Evolutionary conservation across 23 tunicate genomes (phyloP).

Genomic region (Halocynthia aurantium): DNA sequence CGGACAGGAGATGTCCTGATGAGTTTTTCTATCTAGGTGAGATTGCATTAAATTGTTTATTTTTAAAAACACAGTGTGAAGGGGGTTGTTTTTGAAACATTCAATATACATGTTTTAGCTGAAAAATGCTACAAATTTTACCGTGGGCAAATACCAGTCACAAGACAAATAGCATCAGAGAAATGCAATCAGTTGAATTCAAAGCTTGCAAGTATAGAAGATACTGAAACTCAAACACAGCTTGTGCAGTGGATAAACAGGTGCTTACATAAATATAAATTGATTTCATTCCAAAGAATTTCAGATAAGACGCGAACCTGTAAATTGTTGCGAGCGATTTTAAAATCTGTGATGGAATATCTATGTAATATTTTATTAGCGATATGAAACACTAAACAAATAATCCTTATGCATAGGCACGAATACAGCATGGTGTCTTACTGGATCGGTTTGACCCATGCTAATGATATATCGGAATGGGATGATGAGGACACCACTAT

Average conservation of each 20-base stretch:
- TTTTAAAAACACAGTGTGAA: not conserved
- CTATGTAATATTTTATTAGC: no score
- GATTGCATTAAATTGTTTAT: not conserved
- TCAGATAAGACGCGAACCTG: not conserved
- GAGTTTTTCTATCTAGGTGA: not conserved
- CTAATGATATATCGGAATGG: not conserved
- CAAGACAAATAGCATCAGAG: not conserved
- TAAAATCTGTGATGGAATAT: not conserved
- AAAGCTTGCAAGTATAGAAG: not conserved
- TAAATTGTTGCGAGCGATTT: not conserved
- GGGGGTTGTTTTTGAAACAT: not conserved
- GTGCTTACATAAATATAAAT: not conserved
- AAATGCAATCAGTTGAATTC: not conserved
- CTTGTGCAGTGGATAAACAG: conserved; percentile 2
- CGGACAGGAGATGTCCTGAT: not conserved
- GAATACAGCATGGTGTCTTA: conserved; percentile 7
- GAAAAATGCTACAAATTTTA: conserved; percentile 2
- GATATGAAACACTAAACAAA: not conserved
- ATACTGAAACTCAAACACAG: not conserved
- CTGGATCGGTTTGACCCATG: conserved; percentile 7
- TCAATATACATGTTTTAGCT: not conserved
- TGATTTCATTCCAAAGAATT: not conserved
- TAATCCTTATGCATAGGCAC: not conserved
- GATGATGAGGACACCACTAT: not conserved
- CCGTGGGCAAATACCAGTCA: not conserved